A percentile compares a stretch with the other conserved stretches of the same genome.
Evolutionary conservation across 2,113 vertebrate genomes (phyloP).

Genomic region (Brachypodius melanocephalos): DNA sequence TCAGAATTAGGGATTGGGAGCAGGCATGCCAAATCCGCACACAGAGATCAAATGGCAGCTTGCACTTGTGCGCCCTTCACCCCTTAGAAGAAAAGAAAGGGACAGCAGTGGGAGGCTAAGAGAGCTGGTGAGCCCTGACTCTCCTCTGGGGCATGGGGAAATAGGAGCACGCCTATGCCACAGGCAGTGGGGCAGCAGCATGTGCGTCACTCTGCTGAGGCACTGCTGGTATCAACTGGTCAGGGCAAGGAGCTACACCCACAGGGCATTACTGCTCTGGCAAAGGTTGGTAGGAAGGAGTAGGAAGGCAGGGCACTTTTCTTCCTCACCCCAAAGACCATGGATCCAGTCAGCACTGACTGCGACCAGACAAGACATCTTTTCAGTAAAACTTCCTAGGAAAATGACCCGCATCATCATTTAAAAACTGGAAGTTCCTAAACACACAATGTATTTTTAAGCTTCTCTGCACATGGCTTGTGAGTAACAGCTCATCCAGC

Average conservation of each 20-base stretch:
- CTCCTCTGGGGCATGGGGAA: not conserved
- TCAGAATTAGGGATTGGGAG: not conserved
- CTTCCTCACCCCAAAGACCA: not conserved
- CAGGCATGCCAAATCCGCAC: not conserved
- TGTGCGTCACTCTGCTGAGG: not conserved
- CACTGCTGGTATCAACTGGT: not conserved
- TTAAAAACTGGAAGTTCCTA: not conserved
- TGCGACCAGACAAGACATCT: not conserved
- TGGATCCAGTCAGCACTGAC: not conserved
- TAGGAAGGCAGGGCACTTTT: not conserved
- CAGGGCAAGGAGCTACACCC: not conserved
- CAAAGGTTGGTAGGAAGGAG: not conserved
- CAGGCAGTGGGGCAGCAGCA: not conserved
- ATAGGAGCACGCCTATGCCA: not conserved
- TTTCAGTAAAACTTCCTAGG: not conserved
- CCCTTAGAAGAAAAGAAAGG: not conserved
- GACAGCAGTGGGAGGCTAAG: not conserved
- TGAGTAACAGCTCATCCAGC: not conserved
- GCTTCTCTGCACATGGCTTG: not conserved
- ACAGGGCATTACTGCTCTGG: not conserved
- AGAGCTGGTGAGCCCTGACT: not conserved
- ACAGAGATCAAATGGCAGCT: not conserved
- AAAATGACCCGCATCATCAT: not conserved
- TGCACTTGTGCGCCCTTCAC: rapidly evolving
- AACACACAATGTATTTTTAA: not conserved